Base-by-base conservation (phyloP, 2,113 vertebrate genomes). In the Nansenia antarctica region DNA sequence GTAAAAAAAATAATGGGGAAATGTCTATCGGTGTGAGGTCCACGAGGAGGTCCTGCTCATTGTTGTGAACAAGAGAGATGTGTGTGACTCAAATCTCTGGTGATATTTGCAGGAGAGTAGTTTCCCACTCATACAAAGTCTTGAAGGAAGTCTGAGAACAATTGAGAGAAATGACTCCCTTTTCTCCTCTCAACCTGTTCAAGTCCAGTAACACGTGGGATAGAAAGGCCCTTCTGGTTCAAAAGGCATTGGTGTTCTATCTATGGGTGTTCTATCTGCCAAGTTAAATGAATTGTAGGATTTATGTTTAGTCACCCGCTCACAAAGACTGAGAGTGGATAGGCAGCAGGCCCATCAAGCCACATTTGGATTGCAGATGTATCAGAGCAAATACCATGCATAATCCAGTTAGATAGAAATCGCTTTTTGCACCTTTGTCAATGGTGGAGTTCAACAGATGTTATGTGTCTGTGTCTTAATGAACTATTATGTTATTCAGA, bases 21-120 rank as follows among this genome's bases (percentile, higher is more conserved):
- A 20, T 35, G 29, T 45, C 63, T 66, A 69, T 69, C 73, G 58
- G 78, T 83, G 82, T 83, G 82, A 71, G 82, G 82, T 83, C 82
- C 35, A 29, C 55, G 62, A 30, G 67, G 66, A 57, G 62, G 47
- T 55, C 34, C 22, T 11, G 5, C 31, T 29, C 27, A 15, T 49
- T 54, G 55, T 58, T 58, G 55, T 58, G 26, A 27, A 58, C 29
- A 32, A 14, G 55, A 58, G 29, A 15, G 55, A n/a, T 64, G 20
- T 30, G 26, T 11, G 37, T 18, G 39, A 47, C 35, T 63, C 20
- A 22, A 8, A 47, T 24, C 62, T 29, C 7, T 62, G 26, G 54
- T 11, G 55, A 58, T 73, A 73, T 73, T 68, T 58, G 55, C 26
- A 58, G 45, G 45, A 20, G 18, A 49, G 45, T n/a, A 7, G 18